Conservation (phyloP, 23 tunicate species). For the Diplosoma virens region DNA sequence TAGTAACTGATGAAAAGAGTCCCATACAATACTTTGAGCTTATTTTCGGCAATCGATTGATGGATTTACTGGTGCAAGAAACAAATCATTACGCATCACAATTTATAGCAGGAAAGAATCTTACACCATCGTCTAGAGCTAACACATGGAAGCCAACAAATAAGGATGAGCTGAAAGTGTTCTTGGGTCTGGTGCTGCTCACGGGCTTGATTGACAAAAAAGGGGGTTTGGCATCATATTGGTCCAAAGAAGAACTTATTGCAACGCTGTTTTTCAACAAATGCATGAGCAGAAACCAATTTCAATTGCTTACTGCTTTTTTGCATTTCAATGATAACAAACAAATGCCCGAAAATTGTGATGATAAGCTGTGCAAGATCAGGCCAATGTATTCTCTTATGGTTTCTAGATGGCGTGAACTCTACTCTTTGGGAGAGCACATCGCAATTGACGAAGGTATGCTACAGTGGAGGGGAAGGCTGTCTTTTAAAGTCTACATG, state of each 20-base stretch:
- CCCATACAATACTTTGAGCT: constrained; percentile 1
- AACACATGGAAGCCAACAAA: background rate
- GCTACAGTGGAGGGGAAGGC: constrained; percentile 38
- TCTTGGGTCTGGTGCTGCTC: constrained; percentile 29
- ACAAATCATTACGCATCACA: constrained; percentile 26
- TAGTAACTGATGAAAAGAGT: constrained; percentile 8
- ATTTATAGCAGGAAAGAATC: background rate
- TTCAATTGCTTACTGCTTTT: constrained; percentile 10
- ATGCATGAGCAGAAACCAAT: constrained; percentile 18
- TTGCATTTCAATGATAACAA: constrained; percentile 40
- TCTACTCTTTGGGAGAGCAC: constrained; percentile 39
- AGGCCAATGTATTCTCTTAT: constrained; percentile 11
- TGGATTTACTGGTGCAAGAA: constrained; percentile 1
- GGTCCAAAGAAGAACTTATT: background rate
- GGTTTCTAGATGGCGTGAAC: constrained; percentile 20
- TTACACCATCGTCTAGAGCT: background rate
- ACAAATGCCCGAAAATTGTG: constrained; percentile 5
- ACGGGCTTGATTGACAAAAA: constrained; percentile 13
- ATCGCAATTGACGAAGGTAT: constrained; percentile 42
- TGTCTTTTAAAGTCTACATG: constrained; percentile 20
- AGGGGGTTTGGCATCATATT: background rate
- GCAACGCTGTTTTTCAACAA: constrained; percentile 17
- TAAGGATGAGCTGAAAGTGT: constrained; percentile 4
- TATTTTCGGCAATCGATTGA: background rate
- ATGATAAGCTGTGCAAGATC: constrained; percentile 17